phyloP scores from a whole-genome alignment of 1,140 invertebrate species.

The Drosophila mayri region DNA sequence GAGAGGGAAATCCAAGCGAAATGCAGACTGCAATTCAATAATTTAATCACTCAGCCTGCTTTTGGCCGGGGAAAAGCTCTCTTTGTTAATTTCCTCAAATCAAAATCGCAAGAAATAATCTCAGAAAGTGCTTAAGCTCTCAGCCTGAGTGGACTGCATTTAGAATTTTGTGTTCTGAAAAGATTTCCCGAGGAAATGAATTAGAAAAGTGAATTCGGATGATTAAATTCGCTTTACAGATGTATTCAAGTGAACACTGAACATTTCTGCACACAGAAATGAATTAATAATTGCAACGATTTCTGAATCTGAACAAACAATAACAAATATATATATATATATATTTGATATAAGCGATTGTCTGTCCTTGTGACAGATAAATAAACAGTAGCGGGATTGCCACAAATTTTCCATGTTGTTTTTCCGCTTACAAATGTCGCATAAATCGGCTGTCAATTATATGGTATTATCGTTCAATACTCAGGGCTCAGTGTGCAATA shows the following conservation, averaged over 20 bases:
- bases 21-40: slow-evolving; percentile 47
- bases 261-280: neutral
- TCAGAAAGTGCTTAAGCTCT: slow-evolving; percentile 63
- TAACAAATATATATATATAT: slow-evolving; percentile 3
- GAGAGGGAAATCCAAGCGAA: slow-evolving; percentile 12
- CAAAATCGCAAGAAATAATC: slow-evolving; percentile 52
- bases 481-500: slow-evolving; percentile 41
- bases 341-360: slow-evolving; percentile 1
- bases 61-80: slow-evolving; percentile 1
- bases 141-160: slow-evolving; percentile 6
- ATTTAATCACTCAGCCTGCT: slow-evolving; percentile 68
- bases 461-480: slow-evolving; percentile 56
- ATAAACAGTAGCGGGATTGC: slow-evolving; percentile 12
- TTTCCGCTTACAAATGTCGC: slow-evolving; percentile 53
- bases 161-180: slow-evolving; percentile 2
- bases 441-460: slow-evolving; percentile 75
- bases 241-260: neutral
- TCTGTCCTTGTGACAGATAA: neutral
- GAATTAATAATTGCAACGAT: slow-evolving; percentile 41
- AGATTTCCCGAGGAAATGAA: slow-evolving; percentile 2
- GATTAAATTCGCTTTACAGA: neutral
- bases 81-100: slow-evolving; percentile 40
- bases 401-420: slow-evolving; percentile 28
- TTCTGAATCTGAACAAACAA: slow-evolving; percentile 33
- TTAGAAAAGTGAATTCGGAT: slow-evolving; percentile 5